Evolutionary conservation across 1,140 invertebrate species (phyloP), one percentile per base, ranked within the genome.

Genomic region (Tenebrio molitor): DNA sequence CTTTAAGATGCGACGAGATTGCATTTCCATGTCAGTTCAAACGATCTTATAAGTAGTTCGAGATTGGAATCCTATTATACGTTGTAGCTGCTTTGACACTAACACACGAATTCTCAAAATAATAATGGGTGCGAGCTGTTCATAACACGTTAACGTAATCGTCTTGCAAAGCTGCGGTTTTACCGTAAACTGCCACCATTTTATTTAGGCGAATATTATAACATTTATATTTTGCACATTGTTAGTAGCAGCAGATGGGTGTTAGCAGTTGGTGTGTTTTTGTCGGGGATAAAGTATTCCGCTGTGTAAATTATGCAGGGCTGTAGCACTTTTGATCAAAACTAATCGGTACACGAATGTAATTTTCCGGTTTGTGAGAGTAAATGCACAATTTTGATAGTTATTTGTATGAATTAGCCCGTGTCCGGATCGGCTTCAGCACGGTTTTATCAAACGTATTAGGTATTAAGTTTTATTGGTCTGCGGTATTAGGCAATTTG

Each of bases 11-110:
- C 44, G 44, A 42, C 66, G 65, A 73, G 72, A 73, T 73, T 73
- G 72, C 72, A 69, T 69, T 73, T 69, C 66, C 72, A 63, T 73
- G 72, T 73, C 62, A 62, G 72, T 69, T 73, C 72, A 73, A 69
- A 73, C 72, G 66, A 73, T 73, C 72, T 69, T 69, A 73, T 73
- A 73, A 73, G 72, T 41, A 73, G 66, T 69, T 73, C 17, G 33
- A 66, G 50, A 73, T 73, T 21, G 41, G 66, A 69, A 73, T 73
- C 72, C 72, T 73, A 73, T 73, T 73, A 73, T 36, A 25, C 23
- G 29, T 21, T 16, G 33, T 39, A 25, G n/a, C 23, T 8, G 17
- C 23, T 25, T 23, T 41, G 65, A 68, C 19, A 34, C 16, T 23
- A 69, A 73, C 62, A 46, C 50, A 50, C n/a, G 69, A 73, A 62